Conservation (phyloP, 1,140 invertebrate genomes). For the Lamellibrachia luymesi region DNA sequence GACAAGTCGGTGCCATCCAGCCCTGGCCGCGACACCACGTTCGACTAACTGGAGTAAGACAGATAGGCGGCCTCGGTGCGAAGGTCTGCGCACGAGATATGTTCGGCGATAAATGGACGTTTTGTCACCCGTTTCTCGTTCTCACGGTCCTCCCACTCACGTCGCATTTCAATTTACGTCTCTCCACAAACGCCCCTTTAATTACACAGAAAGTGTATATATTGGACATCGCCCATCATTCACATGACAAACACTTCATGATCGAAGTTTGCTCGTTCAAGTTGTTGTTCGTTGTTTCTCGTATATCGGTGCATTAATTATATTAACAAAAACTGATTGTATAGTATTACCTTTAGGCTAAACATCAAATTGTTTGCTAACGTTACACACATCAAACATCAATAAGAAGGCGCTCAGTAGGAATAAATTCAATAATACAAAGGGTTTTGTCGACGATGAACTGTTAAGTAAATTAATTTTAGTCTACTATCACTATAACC, state of each 20-base stretch:
- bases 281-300: not conserved
- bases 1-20: not conserved
- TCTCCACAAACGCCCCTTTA: not conserved
- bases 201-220: not conserved
- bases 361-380: not conserved
- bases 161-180: not conserved
- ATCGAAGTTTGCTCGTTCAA: not conserved
- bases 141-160: not conserved
- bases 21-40: not conserved
- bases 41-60: not conserved
- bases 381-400: not conserved
- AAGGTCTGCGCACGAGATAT: not conserved
- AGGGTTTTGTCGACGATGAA: no score
- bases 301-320: not conserved
- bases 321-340: not conserved
- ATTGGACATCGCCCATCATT: not conserved
- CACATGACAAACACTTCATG: not conserved
- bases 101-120: not conserved
- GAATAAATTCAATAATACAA: no score
- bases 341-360: not conserved
- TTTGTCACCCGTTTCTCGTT: conserved; percentile 4
- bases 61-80: not conserved
- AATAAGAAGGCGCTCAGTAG: no score
- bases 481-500: not conserved
- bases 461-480: no score